phyloP scores from a whole-genome alignment of 2,888 invertebrate species.

The Disparrhopalites patrizii region DNA sequence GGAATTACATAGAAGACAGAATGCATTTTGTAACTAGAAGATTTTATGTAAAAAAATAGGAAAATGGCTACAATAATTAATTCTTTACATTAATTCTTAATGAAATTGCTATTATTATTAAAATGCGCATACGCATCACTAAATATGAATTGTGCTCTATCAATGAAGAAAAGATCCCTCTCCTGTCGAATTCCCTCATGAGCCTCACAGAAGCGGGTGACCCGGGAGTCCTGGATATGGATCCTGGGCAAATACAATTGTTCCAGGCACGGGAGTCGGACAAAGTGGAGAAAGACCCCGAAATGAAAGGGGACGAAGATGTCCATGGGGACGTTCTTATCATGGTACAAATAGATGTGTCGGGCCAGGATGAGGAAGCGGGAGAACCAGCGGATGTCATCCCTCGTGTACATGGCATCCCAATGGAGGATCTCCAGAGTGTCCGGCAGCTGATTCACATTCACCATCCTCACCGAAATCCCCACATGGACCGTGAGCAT shows the following conservation, averaged over 20 bases:
- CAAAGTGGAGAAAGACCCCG: constrained; percentile 2
- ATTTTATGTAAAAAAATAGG: no score
- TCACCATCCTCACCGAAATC: constrained; percentile 1
- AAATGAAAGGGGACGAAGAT: constrained; percentile 11
- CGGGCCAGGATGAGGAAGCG: constrained; percentile 13
- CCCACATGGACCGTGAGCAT: neutral
- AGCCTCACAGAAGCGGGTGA: neutral
- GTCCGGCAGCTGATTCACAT: constrained; percentile 10
- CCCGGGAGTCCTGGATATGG: constrained; percentile 13
- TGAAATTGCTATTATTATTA: no score
- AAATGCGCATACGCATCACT: neutral
- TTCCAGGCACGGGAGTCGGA: constrained; percentile 7
- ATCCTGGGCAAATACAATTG: constrained; percentile 16
- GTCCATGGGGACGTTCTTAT: constrained; percentile 12
- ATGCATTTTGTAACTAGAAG: no score
- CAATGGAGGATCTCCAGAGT: constrained; percentile 12
- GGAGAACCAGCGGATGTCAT: constrained; percentile 13
- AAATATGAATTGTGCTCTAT: neutral
- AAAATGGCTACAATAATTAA: no score
- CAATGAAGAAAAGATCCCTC: constrained; percentile 13
- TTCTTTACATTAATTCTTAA: no score
- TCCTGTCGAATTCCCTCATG: neutral
- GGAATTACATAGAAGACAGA: no score
- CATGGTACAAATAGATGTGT: constrained; percentile 14
- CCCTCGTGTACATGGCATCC: constrained; percentile 12